Conservation (phyloP, 1,140 invertebrate genomes). For the Sinonovacula constricta region DNA sequence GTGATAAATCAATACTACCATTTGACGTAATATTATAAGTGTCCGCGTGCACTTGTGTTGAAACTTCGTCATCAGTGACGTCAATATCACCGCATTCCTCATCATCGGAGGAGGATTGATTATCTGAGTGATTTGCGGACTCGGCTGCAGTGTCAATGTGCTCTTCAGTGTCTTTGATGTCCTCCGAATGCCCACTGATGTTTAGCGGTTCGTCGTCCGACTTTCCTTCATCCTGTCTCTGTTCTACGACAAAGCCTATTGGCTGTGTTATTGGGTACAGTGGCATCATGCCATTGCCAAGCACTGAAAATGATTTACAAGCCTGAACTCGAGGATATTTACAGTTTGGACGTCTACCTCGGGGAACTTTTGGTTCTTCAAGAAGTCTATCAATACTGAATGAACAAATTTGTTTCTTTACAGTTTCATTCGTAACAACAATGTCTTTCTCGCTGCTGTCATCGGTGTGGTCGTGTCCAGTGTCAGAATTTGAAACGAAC, state of each 20-base stretch:
- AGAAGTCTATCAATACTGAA: constrained; percentile 65
- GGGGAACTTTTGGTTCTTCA: constrained; percentile 60
- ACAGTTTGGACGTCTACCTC: constrained; percentile 75
- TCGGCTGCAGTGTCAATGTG: no score
- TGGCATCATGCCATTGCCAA: constrained; percentile 73
- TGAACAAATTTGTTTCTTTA: constrained; percentile 50
- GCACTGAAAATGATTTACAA: constrained; percentile 77
- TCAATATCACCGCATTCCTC: constrained; percentile 36
- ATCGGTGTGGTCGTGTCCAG: constrained; percentile 27
- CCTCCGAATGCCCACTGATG: constrained; percentile 31
- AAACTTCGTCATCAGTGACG: constrained; percentile 44
- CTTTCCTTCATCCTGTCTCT: constrained; percentile 50
- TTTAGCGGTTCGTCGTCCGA: constrained; percentile 32
- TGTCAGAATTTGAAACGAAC: constrained; percentile 15
- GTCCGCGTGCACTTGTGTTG: not conserved
- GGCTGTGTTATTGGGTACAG: constrained; percentile 79
- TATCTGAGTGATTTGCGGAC: not conserved
- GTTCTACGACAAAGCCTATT: constrained; percentile 75
- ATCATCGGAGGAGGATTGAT: constrained; percentile 16
- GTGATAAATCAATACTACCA: not conserved
- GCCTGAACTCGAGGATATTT: constrained; percentile 80
- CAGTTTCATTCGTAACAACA: constrained; percentile 32
- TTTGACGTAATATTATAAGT: not conserved
- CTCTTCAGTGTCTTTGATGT: no score
- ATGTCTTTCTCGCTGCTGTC: constrained; percentile 9